Percentiles rank a stretch among this genome's conserved stretches.
phyloP scores from a whole-genome alignment of 2,888 invertebrate genomes.

The Drosophila eohydei region DNA sequence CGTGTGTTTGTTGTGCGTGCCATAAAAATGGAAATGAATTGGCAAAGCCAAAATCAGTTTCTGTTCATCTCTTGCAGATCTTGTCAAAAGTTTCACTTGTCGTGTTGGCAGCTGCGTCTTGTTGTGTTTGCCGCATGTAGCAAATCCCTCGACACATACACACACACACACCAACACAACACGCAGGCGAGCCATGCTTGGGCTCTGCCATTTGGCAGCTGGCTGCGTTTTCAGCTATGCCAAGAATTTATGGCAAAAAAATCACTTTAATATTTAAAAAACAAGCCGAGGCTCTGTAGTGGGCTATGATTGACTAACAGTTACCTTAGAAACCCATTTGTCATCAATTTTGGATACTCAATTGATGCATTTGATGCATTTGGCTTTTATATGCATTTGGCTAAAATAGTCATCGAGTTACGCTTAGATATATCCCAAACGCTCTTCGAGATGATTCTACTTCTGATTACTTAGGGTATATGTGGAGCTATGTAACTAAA shows the following conservation, averaged over 20 bases:
- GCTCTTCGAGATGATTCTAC: not conserved
- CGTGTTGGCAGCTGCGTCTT: slow-evolving; percentile 32
- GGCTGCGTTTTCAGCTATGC: slow-evolving; percentile 49
- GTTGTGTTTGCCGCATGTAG: slow-evolving; percentile 36
- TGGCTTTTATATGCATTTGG: too few species aligned
- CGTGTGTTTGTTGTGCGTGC: slow-evolving; percentile 52
- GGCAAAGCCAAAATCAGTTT: slow-evolving; percentile 10
- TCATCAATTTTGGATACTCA: too few species aligned
- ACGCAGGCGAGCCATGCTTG: not conserved
- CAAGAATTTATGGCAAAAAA: slow-evolving; percentile 65
- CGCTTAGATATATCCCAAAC: too few species aligned
- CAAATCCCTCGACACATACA: slow-evolving; percentile 8
- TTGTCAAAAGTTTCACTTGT: slow-evolving; percentile 55
- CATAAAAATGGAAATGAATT: slow-evolving; percentile 52
- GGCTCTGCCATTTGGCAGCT: slow-evolving; percentile 17
- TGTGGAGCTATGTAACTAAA: not conserved
- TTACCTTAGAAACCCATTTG: not conserved
- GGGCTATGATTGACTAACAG: slow-evolving; percentile 1
- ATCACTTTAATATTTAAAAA: slow-evolving; percentile 33
- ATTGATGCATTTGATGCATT: too few species aligned
- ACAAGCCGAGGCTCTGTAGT: not conserved
- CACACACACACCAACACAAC: not conserved
- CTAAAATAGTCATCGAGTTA: too few species aligned
- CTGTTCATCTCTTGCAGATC: slow-evolving; percentile 18
- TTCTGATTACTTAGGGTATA: not conserved